Percentiles rank a stretch among this genome's conserved stretches.
Evolutionary conservation across 2,888 invertebrate genomes (phyloP).

Genomic region (Trichogramma evanescens): DNA sequence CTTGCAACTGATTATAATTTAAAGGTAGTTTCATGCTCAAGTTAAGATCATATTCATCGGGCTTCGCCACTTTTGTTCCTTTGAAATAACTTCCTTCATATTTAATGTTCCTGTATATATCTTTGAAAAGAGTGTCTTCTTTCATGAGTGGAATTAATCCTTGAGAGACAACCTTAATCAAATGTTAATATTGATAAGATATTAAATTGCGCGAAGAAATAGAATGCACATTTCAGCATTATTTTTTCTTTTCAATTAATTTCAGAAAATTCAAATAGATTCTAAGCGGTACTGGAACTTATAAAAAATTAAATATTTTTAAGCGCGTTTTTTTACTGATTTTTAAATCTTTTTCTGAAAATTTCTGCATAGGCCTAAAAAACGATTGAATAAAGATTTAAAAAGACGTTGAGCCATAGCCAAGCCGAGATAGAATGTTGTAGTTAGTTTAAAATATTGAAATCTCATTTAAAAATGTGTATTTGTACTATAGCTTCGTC

Average conservation of each 20-base stretch:
- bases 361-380: too few relatives aligned
- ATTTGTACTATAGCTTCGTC: neutral
- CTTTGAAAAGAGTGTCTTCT: conserved; percentile 36
- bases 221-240: too few relatives aligned
- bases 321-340: too few relatives aligned
- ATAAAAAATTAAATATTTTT: too few relatives aligned
- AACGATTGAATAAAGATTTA: too few relatives aligned
- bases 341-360: too few relatives aligned
- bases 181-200: neutral
- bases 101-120: conserved; percentile 38
- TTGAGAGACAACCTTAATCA: conserved; percentile 7
- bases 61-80: conserved; percentile 53
- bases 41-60: conserved; percentile 59
- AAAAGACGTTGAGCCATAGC: too few relatives aligned
- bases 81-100: conserved; percentile 59
- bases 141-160: conserved; percentile 35
- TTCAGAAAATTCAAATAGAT: too few relatives aligned
- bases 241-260: too few relatives aligned
- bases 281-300: too few relatives aligned
- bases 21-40: conserved; percentile 53
- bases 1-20: conserved; percentile 41
- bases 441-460: neutral
- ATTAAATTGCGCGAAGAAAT: neutral
- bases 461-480: neutral
- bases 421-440: too few relatives aligned